A percentile compares a stretch with the other conserved stretches of the same genome.
phyloP scores from a whole-genome alignment of 1,140 invertebrate species.

The Papilio aristodemus region DNA sequence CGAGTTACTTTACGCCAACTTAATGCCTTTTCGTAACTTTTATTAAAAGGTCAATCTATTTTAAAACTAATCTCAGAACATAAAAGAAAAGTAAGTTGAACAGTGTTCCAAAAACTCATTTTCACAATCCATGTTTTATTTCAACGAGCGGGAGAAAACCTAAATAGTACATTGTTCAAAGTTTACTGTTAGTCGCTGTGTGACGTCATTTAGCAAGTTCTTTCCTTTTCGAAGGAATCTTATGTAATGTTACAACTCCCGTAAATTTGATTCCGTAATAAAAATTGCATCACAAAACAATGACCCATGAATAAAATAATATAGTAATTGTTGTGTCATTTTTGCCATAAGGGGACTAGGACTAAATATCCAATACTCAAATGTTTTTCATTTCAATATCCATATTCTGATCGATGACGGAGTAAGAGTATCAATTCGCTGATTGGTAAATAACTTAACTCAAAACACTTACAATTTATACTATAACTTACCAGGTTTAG shows the following conservation, averaged over 20 bases:
- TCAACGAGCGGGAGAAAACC: not conserved
- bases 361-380: too few relatives aligned
- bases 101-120: not conserved
- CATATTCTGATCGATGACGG: too few relatives aligned
- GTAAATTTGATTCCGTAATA: not conserved
- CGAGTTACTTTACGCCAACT: too few relatives aligned
- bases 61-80: not conserved
- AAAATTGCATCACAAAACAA: too few relatives aligned
- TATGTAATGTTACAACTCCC: not conserved
- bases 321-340: too few relatives aligned
- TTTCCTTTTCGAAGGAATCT: not conserved
- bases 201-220: conserved; percentile 23
- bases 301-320: too few relatives aligned
- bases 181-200: not conserved
- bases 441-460: too few relatives aligned
- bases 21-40: not conserved
- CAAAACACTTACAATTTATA: not conserved
- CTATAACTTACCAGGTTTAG: conserved; percentile 70
- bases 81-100: not conserved
- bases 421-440: too few relatives aligned
- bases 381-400: too few relatives aligned
- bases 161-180: conserved; percentile 4
- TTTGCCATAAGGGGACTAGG: too few relatives aligned
- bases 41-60: not conserved
- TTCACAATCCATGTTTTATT: conserved; percentile 5